phyloP scores from a whole-genome alignment of 2,797 vertebrate genomes.

The Xiphorhynchus erythropygius region DNA sequence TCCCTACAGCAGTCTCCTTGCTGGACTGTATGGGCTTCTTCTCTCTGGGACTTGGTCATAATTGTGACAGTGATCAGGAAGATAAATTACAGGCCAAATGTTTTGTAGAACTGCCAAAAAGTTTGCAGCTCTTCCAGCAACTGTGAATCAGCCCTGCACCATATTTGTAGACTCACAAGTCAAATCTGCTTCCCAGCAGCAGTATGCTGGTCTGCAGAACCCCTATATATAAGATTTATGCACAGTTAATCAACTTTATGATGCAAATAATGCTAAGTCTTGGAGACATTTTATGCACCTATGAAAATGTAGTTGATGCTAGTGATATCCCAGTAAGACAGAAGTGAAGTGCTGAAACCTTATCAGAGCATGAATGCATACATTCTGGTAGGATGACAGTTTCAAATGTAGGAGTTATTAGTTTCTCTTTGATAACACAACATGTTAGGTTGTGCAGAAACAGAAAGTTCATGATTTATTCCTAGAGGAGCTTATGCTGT shows the following conservation, averaged over 20 bases:
- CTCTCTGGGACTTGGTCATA: not conserved
- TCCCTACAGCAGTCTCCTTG: not conserved
- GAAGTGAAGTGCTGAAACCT: not conserved
- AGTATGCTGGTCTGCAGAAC: not conserved
- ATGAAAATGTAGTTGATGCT: not conserved
- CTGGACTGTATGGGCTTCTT: not conserved
- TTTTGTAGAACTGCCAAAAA: slow-evolving; percentile 17
- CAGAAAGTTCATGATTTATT: not conserved
- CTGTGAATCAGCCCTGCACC: slow-evolving; percentile 35
- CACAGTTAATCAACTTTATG: not conserved
- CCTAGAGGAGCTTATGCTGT: not conserved
- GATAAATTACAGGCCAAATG: not conserved
- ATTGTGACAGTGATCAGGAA: slow-evolving; percentile 7
- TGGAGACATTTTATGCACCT: not conserved
- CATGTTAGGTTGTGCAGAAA: not conserved
- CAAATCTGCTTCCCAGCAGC: slow-evolving; percentile 3
- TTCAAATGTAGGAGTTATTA: not conserved
- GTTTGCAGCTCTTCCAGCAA: slow-evolving; percentile 24
- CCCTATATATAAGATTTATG: not conserved
- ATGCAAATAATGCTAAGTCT: not conserved
- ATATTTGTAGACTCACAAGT: not conserved
- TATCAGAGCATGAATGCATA: not conserved
- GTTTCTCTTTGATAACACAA: not conserved
- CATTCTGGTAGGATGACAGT: not conserved
- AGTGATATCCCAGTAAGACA: not conserved